Percentiles rank a stretch among this genome's conserved stretches.
These are phyloP conservation scores for Quadriops clusia DNA, from an alignment of 2,888 invertebrate genomes.

Conservation along the genomic window DNA sequence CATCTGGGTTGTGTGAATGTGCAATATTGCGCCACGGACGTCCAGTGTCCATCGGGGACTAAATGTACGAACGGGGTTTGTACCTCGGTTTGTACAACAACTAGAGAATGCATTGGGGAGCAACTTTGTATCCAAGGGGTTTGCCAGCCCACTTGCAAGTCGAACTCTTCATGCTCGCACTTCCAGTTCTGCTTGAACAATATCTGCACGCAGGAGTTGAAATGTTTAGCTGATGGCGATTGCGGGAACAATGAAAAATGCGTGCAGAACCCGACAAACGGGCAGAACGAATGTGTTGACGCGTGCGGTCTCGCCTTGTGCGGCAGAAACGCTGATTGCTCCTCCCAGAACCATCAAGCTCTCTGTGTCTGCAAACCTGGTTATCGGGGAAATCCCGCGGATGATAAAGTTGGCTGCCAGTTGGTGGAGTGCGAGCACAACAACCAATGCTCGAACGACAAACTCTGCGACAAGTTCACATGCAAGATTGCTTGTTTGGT, in stretches of 20 bases:
- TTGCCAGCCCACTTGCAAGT: slow-evolving; percentile 74
- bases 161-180: slow-evolving; percentile 71
- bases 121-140: slow-evolving; percentile 76
- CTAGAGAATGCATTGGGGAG: slow-evolving; percentile 73
- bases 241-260: slow-evolving; percentile 67
- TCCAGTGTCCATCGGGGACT: slow-evolving; percentile 73
- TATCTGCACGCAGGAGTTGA: slow-evolving; percentile 72
- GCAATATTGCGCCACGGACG: slow-evolving; percentile 70
- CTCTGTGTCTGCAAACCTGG: slow-evolving; percentile 68
- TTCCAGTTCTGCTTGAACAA: slow-evolving; percentile 74
- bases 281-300: slow-evolving; percentile 64
- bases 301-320: slow-evolving; percentile 65
- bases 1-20: slow-evolving; percentile 72
- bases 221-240: slow-evolving; percentile 60
- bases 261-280: slow-evolving; percentile 49
- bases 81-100: slow-evolving; percentile 61
- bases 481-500: slow-evolving; percentile 80
- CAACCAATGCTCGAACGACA: slow-evolving; percentile 67
- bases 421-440: slow-evolving; percentile 64
- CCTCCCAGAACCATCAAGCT: slow-evolving; percentile 58
- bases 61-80: slow-evolving; percentile 76
- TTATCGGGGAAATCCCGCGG: slow-evolving; percentile 59
- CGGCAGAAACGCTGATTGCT: slow-evolving; percentile 73
- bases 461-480: slow-evolving; percentile 68
- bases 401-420: slow-evolving; percentile 68